Evolutionary conservation across 2,888 invertebrate species (phyloP).

Genomic region (Melieria picta): DNA sequence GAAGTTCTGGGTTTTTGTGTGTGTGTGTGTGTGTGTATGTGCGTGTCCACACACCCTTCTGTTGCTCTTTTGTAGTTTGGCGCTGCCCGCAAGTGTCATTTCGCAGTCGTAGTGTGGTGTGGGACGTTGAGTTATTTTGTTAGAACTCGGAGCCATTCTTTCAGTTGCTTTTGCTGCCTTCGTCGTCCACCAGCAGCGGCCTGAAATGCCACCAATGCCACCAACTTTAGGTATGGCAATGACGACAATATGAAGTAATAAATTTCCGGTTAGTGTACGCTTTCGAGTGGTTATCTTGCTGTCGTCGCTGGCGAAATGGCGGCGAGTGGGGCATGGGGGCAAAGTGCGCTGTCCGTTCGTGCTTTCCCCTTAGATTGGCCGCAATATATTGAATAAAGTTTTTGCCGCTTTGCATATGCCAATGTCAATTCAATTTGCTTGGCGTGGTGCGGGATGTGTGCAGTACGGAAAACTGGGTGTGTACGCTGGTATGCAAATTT

Average conservation of each 20-base stretch:
- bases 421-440: constrained; percentile 27
- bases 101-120: no score
- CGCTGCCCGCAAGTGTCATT: constrained; percentile 2
- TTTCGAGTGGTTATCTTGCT: constrained; percentile 48
- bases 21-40: background rate
- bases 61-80: constrained; percentile 36
- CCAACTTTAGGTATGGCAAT: constrained; percentile 26
- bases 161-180: constrained; percentile 14
- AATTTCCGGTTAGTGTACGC: constrained; percentile 54
- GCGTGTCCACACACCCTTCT: background rate
- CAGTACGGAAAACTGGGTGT: background rate
- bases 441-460: constrained; percentile 10
- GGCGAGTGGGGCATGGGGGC: background rate
- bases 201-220: no score
- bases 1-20: constrained; percentile 44
- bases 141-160: constrained; percentile 40
- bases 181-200: no score
- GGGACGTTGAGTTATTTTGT: constrained; percentile 30
- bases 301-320: background rate
- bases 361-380: background rate
- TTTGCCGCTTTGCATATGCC: constrained; percentile 31
- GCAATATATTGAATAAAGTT: constrained; percentile 5
- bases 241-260: constrained; percentile 55
- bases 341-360: background rate
- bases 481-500: constrained; percentile 17